A percentile compares a stretch with the other conserved stretches of the same genome.
phyloP scores from a whole-genome alignment of 2,888 invertebrate species.

The Tiphia femorata region DNA sequence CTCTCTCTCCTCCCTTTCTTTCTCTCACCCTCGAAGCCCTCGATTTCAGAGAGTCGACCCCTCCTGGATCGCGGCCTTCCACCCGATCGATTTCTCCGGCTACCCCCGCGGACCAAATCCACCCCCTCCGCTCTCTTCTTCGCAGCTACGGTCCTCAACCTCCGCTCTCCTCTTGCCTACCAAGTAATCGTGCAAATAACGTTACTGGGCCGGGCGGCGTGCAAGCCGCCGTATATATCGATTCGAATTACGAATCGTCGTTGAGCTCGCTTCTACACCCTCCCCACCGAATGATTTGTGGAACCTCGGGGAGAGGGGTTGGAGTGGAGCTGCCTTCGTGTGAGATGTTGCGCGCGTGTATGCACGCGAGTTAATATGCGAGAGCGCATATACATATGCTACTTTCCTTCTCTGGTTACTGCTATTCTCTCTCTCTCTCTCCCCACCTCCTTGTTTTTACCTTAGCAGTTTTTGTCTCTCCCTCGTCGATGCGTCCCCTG shows the following conservation, averaged over 20 bases:
- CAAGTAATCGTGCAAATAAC: slow-evolving; percentile 32
- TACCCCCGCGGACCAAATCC: not conserved
- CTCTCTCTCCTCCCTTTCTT: not conserved
- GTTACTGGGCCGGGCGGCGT: slow-evolving; percentile 7
- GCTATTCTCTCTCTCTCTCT: too few species aligned
- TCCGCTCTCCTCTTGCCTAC: not conserved
- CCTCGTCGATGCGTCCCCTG: too few species aligned
- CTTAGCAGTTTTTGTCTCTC: too few species aligned
- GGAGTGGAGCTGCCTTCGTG: too few species aligned
- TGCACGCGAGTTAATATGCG: not conserved
- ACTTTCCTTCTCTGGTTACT: too few species aligned
- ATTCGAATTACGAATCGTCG: slow-evolving; percentile 26
- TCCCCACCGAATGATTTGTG: not conserved
- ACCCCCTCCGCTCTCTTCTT: not conserved
- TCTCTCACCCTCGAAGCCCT: not conserved
- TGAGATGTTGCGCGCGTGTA: too few species aligned
- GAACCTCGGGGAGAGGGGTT: too few species aligned
- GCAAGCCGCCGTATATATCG: slow-evolving; percentile 20
- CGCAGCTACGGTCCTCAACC: not conserved
- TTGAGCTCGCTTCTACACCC: not conserved
- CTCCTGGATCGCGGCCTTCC: not conserved
- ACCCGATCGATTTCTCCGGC: too few species aligned
- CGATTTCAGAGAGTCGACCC: not conserved
- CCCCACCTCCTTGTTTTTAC: too few species aligned
- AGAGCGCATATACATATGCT: not conserved